Evolutionary conservation across 2,888 invertebrate species (phyloP).

Genomic region (Halictus quadricinctus): DNA sequence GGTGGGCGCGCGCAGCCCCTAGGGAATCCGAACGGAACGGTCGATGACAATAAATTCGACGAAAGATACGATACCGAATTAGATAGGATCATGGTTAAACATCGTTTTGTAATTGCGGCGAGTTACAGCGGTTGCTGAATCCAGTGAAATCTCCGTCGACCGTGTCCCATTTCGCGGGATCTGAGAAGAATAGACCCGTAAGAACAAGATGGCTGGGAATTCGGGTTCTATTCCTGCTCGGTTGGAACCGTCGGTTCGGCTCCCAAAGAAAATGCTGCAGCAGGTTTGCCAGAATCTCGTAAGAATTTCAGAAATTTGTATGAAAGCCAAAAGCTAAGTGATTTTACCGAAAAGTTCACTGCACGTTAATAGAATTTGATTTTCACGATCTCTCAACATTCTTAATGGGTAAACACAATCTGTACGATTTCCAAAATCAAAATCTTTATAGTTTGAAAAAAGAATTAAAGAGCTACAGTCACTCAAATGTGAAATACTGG

Average conservation of each 20-base stretch:
- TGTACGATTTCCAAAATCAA: too few relatives aligned
- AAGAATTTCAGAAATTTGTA: neutral
- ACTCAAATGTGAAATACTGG: too few relatives aligned
- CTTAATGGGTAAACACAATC: neutral
- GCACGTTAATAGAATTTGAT: too few relatives aligned
- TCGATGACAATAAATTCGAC: slow-evolving; percentile 48
- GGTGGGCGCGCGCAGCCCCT: neutral
- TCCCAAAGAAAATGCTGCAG: neutral
- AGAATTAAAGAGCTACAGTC: too few relatives aligned
- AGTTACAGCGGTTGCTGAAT: slow-evolving; percentile 28
- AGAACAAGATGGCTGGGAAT: neutral
- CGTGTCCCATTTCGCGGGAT: slow-evolving; percentile 13
- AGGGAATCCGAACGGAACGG: neutral
- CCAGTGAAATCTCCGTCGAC: slow-evolving; percentile 24
- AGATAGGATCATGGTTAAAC: slow-evolving; percentile 42
- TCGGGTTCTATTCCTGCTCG: neutral
- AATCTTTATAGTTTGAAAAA: too few relatives aligned
- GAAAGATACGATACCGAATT: slow-evolving; percentile 28
- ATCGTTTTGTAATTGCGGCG: slow-evolving; percentile 49
- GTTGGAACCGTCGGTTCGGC: neutral
- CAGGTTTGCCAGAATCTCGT: neutral
- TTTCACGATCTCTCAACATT: neutral
- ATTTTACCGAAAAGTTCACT: too few relatives aligned
- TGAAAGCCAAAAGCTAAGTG: too few relatives aligned
- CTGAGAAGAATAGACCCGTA: neutral